Percentiles rank a stretch among this genome's conserved stretches.
Evolutionary conservation across 2,113 vertebrate species (phyloP).

Genomic region (Grus americana): DNA sequence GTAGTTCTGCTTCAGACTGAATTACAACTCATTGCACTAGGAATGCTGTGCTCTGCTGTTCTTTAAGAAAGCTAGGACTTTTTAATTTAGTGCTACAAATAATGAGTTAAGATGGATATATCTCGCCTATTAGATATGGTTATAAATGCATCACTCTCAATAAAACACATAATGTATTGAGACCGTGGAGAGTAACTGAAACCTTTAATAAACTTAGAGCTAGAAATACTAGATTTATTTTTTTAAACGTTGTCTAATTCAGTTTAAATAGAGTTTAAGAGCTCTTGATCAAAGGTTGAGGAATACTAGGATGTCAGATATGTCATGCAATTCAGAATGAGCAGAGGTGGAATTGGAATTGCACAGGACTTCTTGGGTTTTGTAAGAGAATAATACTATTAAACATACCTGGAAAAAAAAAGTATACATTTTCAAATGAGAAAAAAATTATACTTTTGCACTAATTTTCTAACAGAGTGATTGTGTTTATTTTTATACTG

Average conservation of each 20-base stretch:
- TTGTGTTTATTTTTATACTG: conserved; percentile 51
- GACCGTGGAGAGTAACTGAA: not conserved
- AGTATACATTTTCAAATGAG: not conserved
- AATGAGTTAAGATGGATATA: not conserved
- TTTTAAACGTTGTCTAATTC: not conserved
- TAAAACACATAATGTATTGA: not conserved
- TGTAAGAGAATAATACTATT: not conserved
- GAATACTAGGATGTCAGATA: not conserved
- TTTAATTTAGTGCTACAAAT: not conserved
- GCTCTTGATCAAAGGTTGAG: not conserved
- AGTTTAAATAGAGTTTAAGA: not conserved
- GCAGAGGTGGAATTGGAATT: not conserved
- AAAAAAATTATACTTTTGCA: not conserved
- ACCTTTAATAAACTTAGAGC: not conserved
- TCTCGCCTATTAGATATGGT: not conserved
- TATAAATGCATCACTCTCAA: not conserved
- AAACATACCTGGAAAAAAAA: not conserved
- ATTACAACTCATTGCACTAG: not conserved
- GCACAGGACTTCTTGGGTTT: not conserved
- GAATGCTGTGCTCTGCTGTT: not conserved
- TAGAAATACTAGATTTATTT: not conserved
- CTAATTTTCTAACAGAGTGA: conserved; percentile 21
- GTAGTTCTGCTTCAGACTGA: not conserved
- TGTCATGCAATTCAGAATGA: not conserved
- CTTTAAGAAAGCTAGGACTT: not conserved